Evolutionary conservation across 2,797 vertebrate species (phyloP).

Genomic region (Acanthis flammea): DNA sequence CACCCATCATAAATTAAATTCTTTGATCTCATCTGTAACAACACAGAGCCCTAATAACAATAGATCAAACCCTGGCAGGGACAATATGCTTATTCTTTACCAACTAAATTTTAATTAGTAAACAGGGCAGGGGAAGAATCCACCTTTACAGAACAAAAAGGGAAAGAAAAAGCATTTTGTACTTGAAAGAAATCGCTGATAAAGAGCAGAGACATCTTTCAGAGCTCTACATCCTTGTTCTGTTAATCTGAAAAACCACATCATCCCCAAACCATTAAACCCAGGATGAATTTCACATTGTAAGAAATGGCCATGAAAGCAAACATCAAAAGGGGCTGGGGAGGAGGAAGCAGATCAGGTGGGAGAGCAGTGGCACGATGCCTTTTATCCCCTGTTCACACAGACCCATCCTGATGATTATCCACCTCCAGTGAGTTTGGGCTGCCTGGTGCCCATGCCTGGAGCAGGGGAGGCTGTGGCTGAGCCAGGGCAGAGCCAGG

Average conservation of each 20-base stretch:
- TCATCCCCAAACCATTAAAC: slow-evolving; percentile 30
- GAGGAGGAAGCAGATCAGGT: slow-evolving; percentile 39
- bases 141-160: slow-evolving; percentile 4
- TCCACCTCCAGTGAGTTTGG: not conserved
- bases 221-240: slow-evolving; percentile 31
- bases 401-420: not conserved
- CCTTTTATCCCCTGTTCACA: not conserved
- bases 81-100: slow-evolving; percentile 62
- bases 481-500: slow-evolving; percentile 25
- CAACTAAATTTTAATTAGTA: slow-evolving; percentile 61
- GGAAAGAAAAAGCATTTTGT: slow-evolving; percentile 16
- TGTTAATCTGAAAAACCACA: slow-evolving; percentile 22
- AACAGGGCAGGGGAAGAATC: slow-evolving; percentile 36
- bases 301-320: not conserved
- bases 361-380: not conserved
- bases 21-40: slow-evolving; percentile 71
- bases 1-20: slow-evolving; percentile 70
- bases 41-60: slow-evolving; percentile 50
- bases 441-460: not conserved
- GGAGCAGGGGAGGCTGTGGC: not conserved
- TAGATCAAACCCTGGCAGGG: slow-evolving; percentile 32
- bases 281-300: slow-evolving; percentile 34
- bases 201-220: slow-evolving; percentile 55
- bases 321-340: slow-evolving; percentile 51
- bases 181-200: slow-evolving; percentile 27